These are phyloP conservation scores for Ophion slaviceki DNA, from an alignment of 2,888 invertebrate genomes.

Conservation along the genomic window DNA sequence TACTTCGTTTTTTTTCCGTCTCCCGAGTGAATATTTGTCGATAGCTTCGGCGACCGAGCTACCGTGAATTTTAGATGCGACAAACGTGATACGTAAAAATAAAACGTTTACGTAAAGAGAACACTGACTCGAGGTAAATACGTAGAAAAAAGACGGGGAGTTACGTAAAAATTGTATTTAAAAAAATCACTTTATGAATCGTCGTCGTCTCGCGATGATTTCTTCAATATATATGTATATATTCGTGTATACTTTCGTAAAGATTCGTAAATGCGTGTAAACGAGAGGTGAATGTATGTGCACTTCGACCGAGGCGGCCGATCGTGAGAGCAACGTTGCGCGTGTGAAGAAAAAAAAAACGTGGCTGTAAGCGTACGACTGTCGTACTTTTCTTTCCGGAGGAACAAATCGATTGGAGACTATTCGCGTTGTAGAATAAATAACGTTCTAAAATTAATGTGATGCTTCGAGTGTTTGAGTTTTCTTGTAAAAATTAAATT, in stretches of 20 bases:
- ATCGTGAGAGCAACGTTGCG: conserved; percentile 28
- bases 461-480: background rate
- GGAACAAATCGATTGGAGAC: conserved; percentile 40
- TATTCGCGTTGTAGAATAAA: conserved; percentile 17
- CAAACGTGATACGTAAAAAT: conserved; percentile 21
- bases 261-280: conserved; percentile 54
- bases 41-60: conserved; percentile 25
- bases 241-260: conserved; percentile 2
- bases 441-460: conserved; percentile 29
- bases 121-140: conserved; percentile 59
- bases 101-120: conserved; percentile 39
- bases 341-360: conserved; percentile 44
- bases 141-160: conserved; percentile 34
- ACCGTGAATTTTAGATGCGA: background rate
- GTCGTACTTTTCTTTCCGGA: conserved; percentile 12
- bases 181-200: conserved; percentile 46
- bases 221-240: conserved; percentile 25
- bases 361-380: conserved; percentile 35
- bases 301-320: conserved; percentile 38
- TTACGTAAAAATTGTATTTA: conserved; percentile 19
- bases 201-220: conserved; percentile 48
- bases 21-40: conserved; percentile 13
- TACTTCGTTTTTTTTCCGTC: conserved; percentile 1
- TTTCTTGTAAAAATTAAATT: conserved; percentile 16
- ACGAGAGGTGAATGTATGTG: conserved; percentile 50